Conservation (phyloP, 1,140 invertebrate species). For the Hylaeus anthracinus region DNA sequence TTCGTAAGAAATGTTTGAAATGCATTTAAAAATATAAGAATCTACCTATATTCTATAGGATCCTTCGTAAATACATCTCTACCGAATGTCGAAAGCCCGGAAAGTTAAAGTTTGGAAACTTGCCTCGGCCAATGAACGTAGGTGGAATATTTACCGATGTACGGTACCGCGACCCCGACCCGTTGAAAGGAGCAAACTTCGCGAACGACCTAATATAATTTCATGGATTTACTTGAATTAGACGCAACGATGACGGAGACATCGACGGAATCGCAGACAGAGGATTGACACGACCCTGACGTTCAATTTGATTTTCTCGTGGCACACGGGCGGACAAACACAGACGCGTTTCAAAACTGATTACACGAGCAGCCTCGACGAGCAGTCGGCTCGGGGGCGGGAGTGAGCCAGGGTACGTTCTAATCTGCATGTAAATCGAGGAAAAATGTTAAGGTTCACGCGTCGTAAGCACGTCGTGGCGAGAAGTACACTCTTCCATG, state of each 20-base stretch:
- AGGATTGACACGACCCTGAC: neutral
- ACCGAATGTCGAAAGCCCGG: too few relatives aligned
- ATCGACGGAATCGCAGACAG: neutral
- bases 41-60: too few relatives aligned
- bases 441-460: constrained; percentile 45
- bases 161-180: too few relatives aligned
- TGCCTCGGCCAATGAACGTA: too few relatives aligned
- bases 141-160: too few relatives aligned
- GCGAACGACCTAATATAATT: neutral
- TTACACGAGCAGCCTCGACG: constrained; percentile 2
- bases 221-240: neutral
- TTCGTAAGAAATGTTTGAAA: too few relatives aligned
- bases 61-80: too few relatives aligned
- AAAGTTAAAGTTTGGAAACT: too few relatives aligned
- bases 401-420: constrained; percentile 5
- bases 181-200: too few relatives aligned
- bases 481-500: neutral
- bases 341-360: constrained; percentile 39
- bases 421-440: constrained; percentile 61
- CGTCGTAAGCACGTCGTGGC: constrained; percentile 24
- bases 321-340: neutral
- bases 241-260: too few relatives aligned
- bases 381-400: neutral
- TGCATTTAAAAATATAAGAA: too few relatives aligned
- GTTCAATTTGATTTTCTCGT: constrained; percentile 9